A percentile compares a stretch with the other conserved stretches of the same genome.
Conservation (phyloP, 2,113 vertebrate species). For the Delphinus delphis region DNA sequence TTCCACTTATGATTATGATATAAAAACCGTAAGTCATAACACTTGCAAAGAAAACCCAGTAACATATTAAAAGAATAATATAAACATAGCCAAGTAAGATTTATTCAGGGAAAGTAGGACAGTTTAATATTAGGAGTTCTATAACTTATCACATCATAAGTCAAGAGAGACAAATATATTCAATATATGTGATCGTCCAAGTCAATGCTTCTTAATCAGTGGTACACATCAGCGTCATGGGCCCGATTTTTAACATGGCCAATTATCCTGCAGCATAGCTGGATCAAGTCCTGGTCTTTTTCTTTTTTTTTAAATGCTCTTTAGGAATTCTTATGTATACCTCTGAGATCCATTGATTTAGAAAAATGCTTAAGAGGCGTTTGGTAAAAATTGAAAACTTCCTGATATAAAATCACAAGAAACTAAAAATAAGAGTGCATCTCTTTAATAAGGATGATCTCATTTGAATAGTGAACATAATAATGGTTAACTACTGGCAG, state of each 20-base stretch:
- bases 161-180: background rate
- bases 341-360: background rate
- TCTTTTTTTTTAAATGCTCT: background rate
- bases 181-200: background rate
- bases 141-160: background rate
- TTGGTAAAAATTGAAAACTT: slow-evolving; percentile 9
- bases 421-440: background rate
- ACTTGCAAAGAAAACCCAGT: background rate
- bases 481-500: background rate
- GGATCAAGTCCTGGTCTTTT: background rate
- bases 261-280: background rate
- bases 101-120: background rate
- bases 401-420: background rate
- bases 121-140: background rate
- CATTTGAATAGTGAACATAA: slow-evolving; percentile 2
- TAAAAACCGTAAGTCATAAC: background rate
- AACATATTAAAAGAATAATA: background rate
- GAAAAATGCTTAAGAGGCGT: slow-evolving; percentile 35
- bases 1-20: background rate
- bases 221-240: background rate
- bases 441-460: background rate
- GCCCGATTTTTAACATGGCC: background rate
- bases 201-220: background rate
- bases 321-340: background rate
- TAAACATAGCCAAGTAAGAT: background rate